phyloP scores from a whole-genome alignment of 2,797 vertebrate species.

The Mionectes olivaceus region DNA sequence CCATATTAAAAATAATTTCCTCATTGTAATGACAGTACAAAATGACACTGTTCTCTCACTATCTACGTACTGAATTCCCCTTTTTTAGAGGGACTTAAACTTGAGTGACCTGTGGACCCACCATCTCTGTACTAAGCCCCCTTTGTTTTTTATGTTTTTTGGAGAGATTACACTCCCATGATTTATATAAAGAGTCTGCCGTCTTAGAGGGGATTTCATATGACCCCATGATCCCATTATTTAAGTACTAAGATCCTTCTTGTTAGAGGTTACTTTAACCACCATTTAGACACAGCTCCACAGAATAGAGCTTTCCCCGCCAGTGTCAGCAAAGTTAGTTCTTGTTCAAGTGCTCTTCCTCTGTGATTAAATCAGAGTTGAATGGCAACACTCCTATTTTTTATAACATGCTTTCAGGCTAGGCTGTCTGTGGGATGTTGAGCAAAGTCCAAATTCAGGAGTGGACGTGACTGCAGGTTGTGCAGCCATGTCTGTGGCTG shows the following conservation, averaged over 20 bases:
- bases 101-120: constrained; percentile 40
- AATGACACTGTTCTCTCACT: constrained; percentile 28
- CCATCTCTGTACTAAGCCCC: constrained; percentile 32
- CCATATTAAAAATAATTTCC: constrained; percentile 53
- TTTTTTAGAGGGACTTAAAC: constrained; percentile 35
- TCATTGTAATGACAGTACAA: constrained; percentile 8
- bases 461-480: rapidly evolving
- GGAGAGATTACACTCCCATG: constrained; percentile 39
- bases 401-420: neutral
- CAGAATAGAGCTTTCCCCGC: neutral
- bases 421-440: neutral
- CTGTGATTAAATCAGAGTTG: neutral
- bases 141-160: constrained; percentile 61
- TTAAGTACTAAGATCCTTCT: constrained; percentile 46
- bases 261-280: constrained; percentile 48
- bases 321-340: constrained; percentile 16
- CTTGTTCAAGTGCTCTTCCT: neutral
- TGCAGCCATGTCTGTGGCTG: neutral
- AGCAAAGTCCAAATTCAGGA: neutral
- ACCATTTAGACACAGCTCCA: neutral
- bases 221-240: constrained; percentile 56
- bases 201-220: constrained; percentile 40
- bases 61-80: constrained; percentile 54
- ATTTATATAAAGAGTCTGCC: constrained; percentile 52
- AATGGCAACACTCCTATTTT: neutral